phyloP scores from a whole-genome alignment of 1,140 invertebrate genomes.

The Zaprionus ghesquierei region DNA sequence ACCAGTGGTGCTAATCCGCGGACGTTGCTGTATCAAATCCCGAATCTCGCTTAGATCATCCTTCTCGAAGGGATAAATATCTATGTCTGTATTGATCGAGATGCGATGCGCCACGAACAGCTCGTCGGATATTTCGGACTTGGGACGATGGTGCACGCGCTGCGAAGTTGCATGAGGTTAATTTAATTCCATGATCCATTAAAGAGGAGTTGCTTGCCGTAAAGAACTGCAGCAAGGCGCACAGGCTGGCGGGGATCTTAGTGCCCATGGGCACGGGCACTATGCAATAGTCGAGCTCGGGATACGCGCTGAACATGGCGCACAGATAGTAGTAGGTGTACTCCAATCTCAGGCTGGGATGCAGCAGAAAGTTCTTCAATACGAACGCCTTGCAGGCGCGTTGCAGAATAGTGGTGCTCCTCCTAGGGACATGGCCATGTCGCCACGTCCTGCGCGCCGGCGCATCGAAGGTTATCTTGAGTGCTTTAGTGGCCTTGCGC shows the following conservation, averaged over 20 bases:
- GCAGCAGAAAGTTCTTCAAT: conserved; percentile 56
- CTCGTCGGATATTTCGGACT: conserved; percentile 29
- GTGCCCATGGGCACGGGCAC: conserved; percentile 15
- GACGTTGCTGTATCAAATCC: background rate
- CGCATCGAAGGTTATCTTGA: conserved; percentile 7
- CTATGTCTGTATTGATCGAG: conserved; percentile 51
- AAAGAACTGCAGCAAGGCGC: conserved; percentile 45
- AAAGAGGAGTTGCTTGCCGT: conserved; percentile 18
- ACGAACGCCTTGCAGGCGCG: conserved; percentile 41
- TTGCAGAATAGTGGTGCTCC: background rate
- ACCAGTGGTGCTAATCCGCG: background rate
- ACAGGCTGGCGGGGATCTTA: conserved; percentile 16
- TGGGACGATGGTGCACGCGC: conserved; percentile 47
- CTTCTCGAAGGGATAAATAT: conserved; percentile 18
- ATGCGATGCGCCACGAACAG: conserved; percentile 54
- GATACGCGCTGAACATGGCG: conserved; percentile 62
- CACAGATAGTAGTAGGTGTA: conserved; percentile 44
- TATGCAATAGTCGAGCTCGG: conserved; percentile 54
- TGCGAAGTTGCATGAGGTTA: background rate
- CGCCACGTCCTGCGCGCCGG: background rate
- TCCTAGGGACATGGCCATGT: background rate
- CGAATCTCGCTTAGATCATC: conserved; percentile 30
- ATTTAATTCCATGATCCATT: too few species aligned
- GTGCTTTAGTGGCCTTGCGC: background rate
- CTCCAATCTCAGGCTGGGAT: conserved; percentile 44